These are phyloP conservation scores for Platalea minor DNA, from an alignment of 2,797 vertebrate genomes.

Conservation along the genomic window DNA sequence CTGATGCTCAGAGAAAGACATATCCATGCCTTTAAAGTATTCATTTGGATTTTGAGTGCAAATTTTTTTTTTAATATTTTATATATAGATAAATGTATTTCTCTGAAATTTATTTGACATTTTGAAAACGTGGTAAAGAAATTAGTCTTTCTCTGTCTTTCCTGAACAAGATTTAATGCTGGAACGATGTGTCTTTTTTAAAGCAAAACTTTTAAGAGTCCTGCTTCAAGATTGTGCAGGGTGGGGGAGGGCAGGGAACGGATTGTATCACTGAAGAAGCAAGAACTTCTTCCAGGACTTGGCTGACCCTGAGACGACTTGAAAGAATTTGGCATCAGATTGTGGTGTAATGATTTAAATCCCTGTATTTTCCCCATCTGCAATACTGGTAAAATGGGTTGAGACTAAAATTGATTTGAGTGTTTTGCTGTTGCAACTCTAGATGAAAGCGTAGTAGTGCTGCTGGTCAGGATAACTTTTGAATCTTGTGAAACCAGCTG, in stretches of 20 bases:
- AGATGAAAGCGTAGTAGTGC: neutral
- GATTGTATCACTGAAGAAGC: neutral
- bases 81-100: neutral
- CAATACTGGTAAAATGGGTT: neutral
- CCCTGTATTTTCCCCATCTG: neutral
- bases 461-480: neutral
- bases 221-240: neutral
- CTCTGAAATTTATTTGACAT: neutral
- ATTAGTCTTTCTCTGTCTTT: neutral
- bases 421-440: neutral
- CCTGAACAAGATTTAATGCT: neutral
- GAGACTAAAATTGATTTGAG: neutral
- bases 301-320: neutral
- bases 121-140: neutral
- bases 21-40: neutral
- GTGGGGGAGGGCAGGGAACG: accelerated
- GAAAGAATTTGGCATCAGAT: neutral
- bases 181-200: neutral
- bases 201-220: neutral
- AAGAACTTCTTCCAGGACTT: neutral
- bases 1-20: neutral
- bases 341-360: neutral
- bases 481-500: neutral
- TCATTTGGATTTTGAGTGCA: neutral
- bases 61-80: neutral